Percentiles rank a stretch among this genome's conserved stretches.
These are phyloP conservation scores for Triplophysa bombifrons DNA, from an alignment of 2,797 vertebrate species.

Conservation along the genomic window DNA sequence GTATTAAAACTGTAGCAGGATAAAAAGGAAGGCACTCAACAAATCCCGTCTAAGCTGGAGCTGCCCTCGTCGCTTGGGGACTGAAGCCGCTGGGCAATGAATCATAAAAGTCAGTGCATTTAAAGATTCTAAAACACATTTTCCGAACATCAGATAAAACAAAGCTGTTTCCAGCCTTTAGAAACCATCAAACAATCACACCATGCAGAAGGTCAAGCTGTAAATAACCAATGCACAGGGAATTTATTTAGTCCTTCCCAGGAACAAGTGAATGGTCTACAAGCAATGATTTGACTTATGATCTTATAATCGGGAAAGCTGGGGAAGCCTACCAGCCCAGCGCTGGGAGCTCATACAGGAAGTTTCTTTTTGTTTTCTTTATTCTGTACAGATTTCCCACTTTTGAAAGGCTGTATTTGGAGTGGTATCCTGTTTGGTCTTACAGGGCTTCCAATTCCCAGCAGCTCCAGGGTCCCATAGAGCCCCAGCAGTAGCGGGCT, in stretches of 20 bases:
- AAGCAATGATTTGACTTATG: conserved; percentile 23
- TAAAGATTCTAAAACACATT: conserved; percentile 19
- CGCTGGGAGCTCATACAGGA: conserved; percentile 41
- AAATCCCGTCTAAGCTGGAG: conserved; percentile 38
- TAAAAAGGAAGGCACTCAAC: conserved; percentile 27
- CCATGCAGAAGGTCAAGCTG: conserved; percentile 2
- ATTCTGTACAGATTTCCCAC: conserved; percentile 53
- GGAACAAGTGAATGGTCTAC: background rate
- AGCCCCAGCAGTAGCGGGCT: conserved; percentile 9
- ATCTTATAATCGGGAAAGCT: conserved; percentile 3
- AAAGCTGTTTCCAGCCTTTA: conserved; percentile 15
- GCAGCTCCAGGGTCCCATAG: conserved; percentile 31
- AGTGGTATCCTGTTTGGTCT: conserved; percentile 61
- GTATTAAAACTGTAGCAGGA: conserved; percentile 49
- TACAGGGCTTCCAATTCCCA: conserved; percentile 45
- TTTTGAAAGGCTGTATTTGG: conserved; percentile 48
- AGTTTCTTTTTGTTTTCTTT: conserved; percentile 49
- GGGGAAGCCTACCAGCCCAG: conserved; percentile 25
- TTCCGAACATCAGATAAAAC: conserved; percentile 12
- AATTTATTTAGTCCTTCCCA: conserved; percentile 13
- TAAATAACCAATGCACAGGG: background rate
- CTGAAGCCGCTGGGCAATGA: conserved; percentile 14
- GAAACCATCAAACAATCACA: conserved; percentile 20
- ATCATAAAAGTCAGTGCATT: background rate
- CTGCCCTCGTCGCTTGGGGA: conserved; percentile 1